Evolutionary conservation across 1,140 invertebrate genomes (phyloP), one percentile per base, ranked within the genome.

Genomic region (Drosophila kepulauana): DNA sequence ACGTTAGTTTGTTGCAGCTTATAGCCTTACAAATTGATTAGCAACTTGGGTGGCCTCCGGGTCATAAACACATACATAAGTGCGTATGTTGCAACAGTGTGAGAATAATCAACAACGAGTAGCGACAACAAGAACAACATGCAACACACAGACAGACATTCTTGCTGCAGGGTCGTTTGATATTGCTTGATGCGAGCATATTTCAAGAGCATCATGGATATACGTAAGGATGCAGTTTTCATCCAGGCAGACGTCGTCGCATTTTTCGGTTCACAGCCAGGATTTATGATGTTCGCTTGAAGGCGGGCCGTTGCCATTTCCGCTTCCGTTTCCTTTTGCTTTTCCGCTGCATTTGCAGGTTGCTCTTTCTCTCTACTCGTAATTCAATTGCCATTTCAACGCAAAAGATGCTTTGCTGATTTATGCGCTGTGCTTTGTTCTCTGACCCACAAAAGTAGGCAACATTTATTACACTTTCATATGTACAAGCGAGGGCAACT

Each of bases 301-400:
- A 77, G 79, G 71, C 75, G 68, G 70, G 70, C 75, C 74, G 61
- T 78, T 65, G 78, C 79, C 79, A 38, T 57, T 61, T 25, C 58
- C 58, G 58, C 20, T 15, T 30, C 52, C 52, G 52, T 16, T 45
- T 56, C 35, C 77, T 57, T 35, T 62, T 38, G 51, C 41, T 25
- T 25, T 25, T 58, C 70, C 56, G 61, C 35, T 70, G 51, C 41
- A 41, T 48, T 71, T 72, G 75, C 76, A 84, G 81, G 77, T 84
- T 85, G 63, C 63, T 62, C 8, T 38, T 10, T 7, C 35, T 38
- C 35, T 38, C 35, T 10, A 51, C 61, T 84, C 75, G 77, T 81
- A 81, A 84, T 85, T 85, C 81, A 78, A 84, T 85, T 85, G 81
- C 78, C 74, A 48, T 28, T 77, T 66, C 15, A 79, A 75, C 66